Evolutionary conservation across 2,888 invertebrate species (phyloP), one percentile per base, ranked within the genome.

Genomic region (Hirtodrosophila confusa): DNA sequence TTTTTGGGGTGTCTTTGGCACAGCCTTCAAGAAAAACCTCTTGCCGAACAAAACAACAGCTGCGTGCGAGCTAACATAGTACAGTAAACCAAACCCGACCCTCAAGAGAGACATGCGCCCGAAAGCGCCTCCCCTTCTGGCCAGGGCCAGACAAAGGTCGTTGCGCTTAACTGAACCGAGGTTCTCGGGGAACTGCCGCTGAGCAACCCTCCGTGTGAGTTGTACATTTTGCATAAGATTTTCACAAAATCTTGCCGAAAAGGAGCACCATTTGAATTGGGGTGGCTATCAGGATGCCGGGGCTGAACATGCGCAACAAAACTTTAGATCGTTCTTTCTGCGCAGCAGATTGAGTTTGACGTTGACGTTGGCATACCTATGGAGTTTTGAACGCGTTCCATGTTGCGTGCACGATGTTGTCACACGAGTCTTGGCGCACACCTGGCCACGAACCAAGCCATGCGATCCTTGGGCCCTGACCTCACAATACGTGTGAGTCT

Each of bases 351-450:
- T 17, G 54, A 11, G 51, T 51, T 48, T 33, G 36, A 7, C 37
- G 24, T 35, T 11, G 36, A 29, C 0, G 17, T 31, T 2, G 39
- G 10, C 29, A 9, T 11, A 3, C 0, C 11, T 11, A 27, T 24
- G 11, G 44, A 39, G 44, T 43, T 23, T 41, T 45, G 70, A 43
- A 50, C 68, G 63, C 74, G 64, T 69, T 73, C 74, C 68, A 80
- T 53, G 58, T 61, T 77, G 76, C 75, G 82, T 74, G 17, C 2
- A 17, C 17, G 17, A 17, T 17, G 74, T 72, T 56, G 86, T 75
- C 83, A 66, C 83, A 82, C 88, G 89, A 87, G 72, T 70, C 69
- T 86, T 76, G 87, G 78, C 89, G 88, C 89, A 87, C 89, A 89
- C 89, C 89, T 89, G 89, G 89, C 69, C 90, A 86, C 89, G 87